Conservation (phyloP, 1,140 invertebrate species). For the Andricus grossulariae region DNA sequence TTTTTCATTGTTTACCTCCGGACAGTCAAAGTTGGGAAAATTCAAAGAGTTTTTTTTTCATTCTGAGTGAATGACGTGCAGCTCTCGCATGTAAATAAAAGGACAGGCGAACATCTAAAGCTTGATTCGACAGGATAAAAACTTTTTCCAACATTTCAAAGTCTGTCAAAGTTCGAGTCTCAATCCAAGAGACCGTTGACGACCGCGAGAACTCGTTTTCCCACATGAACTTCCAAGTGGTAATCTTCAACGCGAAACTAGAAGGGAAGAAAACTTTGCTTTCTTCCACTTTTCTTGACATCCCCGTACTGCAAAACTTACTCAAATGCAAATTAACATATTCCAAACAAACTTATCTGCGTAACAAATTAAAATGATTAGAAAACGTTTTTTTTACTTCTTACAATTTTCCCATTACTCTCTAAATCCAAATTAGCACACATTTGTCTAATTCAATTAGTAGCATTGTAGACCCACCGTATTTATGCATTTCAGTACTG, state of each 20-base stretch:
- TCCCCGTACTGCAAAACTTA: neutral
- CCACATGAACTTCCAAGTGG: neutral
- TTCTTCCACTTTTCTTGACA: neutral
- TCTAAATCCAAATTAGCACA: too few species aligned
- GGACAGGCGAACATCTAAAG: neutral
- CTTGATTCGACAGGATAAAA: conserved; percentile 12
- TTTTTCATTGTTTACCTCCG: neutral
- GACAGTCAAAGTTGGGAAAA: neutral
- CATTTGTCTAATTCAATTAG: too few species aligned
- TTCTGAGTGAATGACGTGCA: conserved; percentile 12
- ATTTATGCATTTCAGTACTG: too few species aligned
- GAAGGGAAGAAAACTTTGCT: neutral
- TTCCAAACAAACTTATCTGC: neutral
- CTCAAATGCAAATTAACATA: neutral
- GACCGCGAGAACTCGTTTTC: conserved; percentile 25
- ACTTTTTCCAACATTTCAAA: conserved; percentile 26
- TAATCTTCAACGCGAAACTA: conserved; percentile 21
- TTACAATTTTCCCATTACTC: too few species aligned
- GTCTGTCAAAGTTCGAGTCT: conserved; percentile 18
- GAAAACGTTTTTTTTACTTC: too few species aligned
- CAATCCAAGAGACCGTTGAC: conserved; percentile 12
- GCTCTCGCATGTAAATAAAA: conserved; percentile 13
- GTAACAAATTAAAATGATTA: too few species aligned
- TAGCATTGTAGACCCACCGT: too few species aligned
- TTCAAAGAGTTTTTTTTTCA: neutral